These are phyloP conservation scores for Dolichoris vasculosae DNA, from an alignment of 1,140 invertebrate genomes.

Conservation along the genomic window DNA sequence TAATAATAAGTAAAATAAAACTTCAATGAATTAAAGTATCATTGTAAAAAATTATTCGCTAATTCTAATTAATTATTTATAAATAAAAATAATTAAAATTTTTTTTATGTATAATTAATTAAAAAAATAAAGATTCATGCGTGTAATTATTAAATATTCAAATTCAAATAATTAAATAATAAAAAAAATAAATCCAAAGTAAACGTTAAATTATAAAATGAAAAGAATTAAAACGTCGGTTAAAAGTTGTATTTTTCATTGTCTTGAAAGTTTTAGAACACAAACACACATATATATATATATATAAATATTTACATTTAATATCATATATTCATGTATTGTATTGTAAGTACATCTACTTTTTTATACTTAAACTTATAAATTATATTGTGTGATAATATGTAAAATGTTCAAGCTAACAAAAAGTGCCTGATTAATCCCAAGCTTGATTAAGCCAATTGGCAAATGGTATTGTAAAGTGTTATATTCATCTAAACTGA, in stretches of 20 bases:
- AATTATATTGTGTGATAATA: conserved; percentile 9
- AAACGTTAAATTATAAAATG: neutral
- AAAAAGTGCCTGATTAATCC: conserved; percentile 50
- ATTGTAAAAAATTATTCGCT: neutral
- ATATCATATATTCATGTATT: conserved; percentile 34
- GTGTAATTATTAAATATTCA: too few species aligned
- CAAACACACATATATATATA: too few species aligned
- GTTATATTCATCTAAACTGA: neutral
- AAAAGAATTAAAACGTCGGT: neutral
- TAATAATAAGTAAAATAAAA: neutral
- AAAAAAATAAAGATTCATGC: too few species aligned
- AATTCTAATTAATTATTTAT: too few species aligned
- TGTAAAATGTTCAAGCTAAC: conserved; percentile 9
- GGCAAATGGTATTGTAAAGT: conserved; percentile 25
- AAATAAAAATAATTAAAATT: too few species aligned
- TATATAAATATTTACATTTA: too few species aligned
- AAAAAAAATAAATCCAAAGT: neutral
- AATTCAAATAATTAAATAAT: too few species aligned
- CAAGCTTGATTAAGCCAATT: conserved; percentile 18
- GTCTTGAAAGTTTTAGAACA: neutral
- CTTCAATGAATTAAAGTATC: neutral
- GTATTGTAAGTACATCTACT: conserved; percentile 34
- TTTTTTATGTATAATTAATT: too few species aligned
- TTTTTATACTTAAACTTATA: conserved; percentile 36
- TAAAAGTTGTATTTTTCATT: neutral